Evolutionary conservation across 1,140 invertebrate species (phyloP), one percentile per base, ranked within the genome.

Genomic region (Drosophila persimilis): DNA sequence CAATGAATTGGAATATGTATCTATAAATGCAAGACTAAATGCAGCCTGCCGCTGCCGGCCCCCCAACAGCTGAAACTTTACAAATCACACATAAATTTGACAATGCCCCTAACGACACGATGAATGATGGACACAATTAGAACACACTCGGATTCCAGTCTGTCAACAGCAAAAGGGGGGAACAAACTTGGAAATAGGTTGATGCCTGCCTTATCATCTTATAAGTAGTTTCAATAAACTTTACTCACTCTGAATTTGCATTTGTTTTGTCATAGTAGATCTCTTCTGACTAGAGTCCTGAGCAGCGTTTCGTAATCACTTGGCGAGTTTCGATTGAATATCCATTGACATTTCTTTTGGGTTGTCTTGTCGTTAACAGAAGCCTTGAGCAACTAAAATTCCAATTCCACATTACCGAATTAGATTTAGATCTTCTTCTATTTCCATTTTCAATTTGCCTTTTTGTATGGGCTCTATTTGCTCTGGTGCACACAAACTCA

Each of bases 51-150:
- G 9, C 8, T 22, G 2, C 26, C 24, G 9, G 24, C 44, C 24
- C 59, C 60, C 45, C 35, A 67, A 66, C 67, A 85, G 76, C 80
- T 66, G 62, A 46, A 76, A 62, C 66, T 57, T 59, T 55, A 77
- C 54, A 73, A 73, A 86, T 77, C 65, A 71, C 58, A 69, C 44
- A 75, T 50, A 65, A 65, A 65, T 70, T 64, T 80, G 77, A 80
- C 77, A 80, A 62, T 65, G 35, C 62, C 61, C 44, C 52, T 77
- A 77, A 81, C 55, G 74, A 71, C 69, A 55, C 50, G 31, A 58
- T 78, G 70, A 79, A 77, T 85, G 76, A 85, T 81, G 55, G 66
- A 80, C 65, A 62, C 63, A 85, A 85, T 77, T 80, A 57, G 81
- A 51, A 64, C 75, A 59, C 53, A 57, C 43, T 41, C 43, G 51